Evolutionary conservation across 2,888 invertebrate species (phyloP).

Genomic region (Noctuana brunneofusca): DNA sequence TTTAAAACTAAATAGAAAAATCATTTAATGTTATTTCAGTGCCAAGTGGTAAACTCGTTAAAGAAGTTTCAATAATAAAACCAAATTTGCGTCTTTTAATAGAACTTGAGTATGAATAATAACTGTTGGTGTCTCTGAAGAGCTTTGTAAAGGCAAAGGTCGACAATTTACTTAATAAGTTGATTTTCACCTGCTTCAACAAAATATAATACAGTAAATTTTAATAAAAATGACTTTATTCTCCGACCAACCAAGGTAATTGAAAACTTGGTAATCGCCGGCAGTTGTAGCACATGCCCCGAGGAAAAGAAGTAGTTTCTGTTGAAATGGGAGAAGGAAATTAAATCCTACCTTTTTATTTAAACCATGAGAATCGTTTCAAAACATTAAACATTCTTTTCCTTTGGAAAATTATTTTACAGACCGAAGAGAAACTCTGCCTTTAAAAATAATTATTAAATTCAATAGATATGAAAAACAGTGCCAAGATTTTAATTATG

Average conservation of each 20-base stretch:
- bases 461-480: neutral
- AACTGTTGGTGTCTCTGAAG: neutral
- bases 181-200: neutral
- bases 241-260: neutral
- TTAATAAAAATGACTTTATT: conserved; percentile 6
- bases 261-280: neutral
- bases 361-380: neutral
- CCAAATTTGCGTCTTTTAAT: neutral
- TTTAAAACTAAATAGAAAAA: too few relatives aligned
- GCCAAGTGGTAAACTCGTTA: too few relatives aligned
- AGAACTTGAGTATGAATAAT: conserved; percentile 3
- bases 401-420: too few relatives aligned
- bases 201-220: neutral
- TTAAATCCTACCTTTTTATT: neutral
- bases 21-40: too few relatives aligned
- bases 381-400: neutral
- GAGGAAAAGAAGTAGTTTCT: neutral
- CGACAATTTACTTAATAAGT: neutral
- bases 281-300: neutral
- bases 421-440: too few relatives aligned
- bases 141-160: neutral
- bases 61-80: neutral
- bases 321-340: neutral
- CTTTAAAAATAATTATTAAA: neutral
- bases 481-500: too few relatives aligned